These are phyloP conservation scores for Epinotia bilunana DNA, from an alignment of 2,888 invertebrate species.

Conservation along the genomic window DNA sequence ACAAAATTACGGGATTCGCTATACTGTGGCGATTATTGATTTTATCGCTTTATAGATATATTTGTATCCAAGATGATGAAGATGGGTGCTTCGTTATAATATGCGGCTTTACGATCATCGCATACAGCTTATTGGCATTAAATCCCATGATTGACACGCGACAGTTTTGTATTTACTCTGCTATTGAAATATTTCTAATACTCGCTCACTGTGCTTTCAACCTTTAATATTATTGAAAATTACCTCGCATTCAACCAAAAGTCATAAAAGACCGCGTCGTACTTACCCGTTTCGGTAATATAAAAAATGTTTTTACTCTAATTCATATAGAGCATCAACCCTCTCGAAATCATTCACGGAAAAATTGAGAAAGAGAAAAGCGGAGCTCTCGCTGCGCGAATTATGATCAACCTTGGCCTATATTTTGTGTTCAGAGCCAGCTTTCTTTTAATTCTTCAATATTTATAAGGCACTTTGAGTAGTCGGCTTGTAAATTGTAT, in stretches of 20 bases:
- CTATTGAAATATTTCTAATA: slow-evolving; percentile 32
- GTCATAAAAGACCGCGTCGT: slow-evolving; percentile 14
- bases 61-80: slow-evolving; percentile 43
- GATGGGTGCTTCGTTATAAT: slow-evolving; percentile 44
- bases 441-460: slow-evolving; percentile 44
- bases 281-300: slow-evolving; percentile 10
- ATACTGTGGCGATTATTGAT: slow-evolving; percentile 58
- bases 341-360: slow-evolving; percentile 44
- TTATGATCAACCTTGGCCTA: slow-evolving; percentile 45
- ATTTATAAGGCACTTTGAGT: slow-evolving; percentile 52
- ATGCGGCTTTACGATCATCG: slow-evolving; percentile 46
- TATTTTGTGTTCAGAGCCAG: slow-evolving; percentile 39
- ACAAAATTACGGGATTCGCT: slow-evolving; percentile 51
- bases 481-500: slow-evolving; percentile 58
- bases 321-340: slow-evolving; percentile 40
- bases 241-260: slow-evolving; percentile 15
- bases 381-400: slow-evolving; percentile 39
- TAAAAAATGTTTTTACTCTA: slow-evolving; percentile 38
- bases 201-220: slow-evolving; percentile 1
- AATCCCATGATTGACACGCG: slow-evolving; percentile 16
- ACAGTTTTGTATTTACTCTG: slow-evolving; percentile 4
- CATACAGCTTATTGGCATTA: slow-evolving; percentile 42
- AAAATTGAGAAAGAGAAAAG: slow-evolving; percentile 39
- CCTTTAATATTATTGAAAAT: slow-evolving; percentile 30
- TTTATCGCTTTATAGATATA: slow-evolving; percentile 47